phyloP scores from a whole-genome alignment of 2,113 vertebrate species.

The Hippocampus comes region DNA sequence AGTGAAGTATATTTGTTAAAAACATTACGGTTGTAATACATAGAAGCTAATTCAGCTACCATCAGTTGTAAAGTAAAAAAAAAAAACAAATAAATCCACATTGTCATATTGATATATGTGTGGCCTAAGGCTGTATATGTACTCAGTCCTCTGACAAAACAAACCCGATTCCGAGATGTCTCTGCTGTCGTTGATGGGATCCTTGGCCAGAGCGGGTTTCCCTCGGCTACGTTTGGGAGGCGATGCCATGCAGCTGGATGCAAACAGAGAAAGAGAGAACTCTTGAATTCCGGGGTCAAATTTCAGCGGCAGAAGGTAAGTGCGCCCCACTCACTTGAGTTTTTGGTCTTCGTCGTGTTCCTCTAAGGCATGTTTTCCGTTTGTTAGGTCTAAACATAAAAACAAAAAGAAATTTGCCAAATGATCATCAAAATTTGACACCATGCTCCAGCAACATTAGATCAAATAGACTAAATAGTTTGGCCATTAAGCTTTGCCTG shows the following conservation, averaged over 20 bases:
- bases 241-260: constrained; percentile 64
- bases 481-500: no score
- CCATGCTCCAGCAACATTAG: neutral
- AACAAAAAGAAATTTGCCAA: neutral
- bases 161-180: constrained; percentile 82
- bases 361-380: constrained; percentile 77
- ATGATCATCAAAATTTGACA: neutral
- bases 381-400: constrained; percentile 78
- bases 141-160: constrained; percentile 16
- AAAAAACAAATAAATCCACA: neutral
- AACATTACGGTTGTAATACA: no score
- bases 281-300: neutral
- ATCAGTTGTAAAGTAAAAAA: neutral
- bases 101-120: neutral
- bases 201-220: constrained; percentile 87
- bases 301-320: neutral
- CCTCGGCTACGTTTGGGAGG: constrained; percentile 89
- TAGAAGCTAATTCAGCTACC: no score
- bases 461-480: no score
- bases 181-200: constrained; percentile 81
- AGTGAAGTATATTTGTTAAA: no score
- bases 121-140: neutral
- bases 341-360: constrained; percentile 74
- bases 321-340: constrained; percentile 70
- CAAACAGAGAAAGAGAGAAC: neutral